Evolutionary conservation across 2,888 invertebrate species (phyloP).

Genomic region (Pachliopta kotzebuea): DNA sequence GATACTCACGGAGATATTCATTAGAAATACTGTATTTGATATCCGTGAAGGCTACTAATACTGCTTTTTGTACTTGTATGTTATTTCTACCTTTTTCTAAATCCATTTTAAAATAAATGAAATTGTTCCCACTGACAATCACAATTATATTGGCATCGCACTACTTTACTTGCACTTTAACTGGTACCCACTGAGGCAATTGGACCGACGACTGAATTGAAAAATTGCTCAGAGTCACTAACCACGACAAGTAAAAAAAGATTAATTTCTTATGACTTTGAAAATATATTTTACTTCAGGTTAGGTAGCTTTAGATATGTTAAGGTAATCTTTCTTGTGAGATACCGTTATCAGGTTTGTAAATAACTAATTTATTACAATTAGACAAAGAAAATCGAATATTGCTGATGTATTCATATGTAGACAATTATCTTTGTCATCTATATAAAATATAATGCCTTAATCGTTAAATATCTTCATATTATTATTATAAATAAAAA

Average conservation of each 20-base stretch:
- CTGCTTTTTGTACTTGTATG: conserved; percentile 57
- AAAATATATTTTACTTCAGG: neutral
- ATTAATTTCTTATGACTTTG: neutral
- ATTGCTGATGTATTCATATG: neutral
- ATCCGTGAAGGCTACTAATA: conserved; percentile 53
- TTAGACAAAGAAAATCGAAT: neutral
- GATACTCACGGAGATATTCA: conserved; percentile 34
- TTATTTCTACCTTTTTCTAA: conserved; percentile 58
- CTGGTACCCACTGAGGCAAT: conserved; percentile 6
- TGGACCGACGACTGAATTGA: conserved; percentile 24
- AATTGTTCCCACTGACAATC: neutral
- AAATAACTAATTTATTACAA: neutral
- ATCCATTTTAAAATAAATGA: conserved; percentile 51
- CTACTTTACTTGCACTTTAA: conserved; percentile 5
- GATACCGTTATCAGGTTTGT: conserved; percentile 11
- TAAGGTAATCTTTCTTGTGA: no score
- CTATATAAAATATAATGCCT: no score
- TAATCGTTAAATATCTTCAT: no score
- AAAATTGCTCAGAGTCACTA: conserved; percentile 23
- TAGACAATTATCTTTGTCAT: neutral
- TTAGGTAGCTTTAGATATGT: no score
- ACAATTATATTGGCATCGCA: neutral
- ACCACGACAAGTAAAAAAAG: conserved; percentile 14
- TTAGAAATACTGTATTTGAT: conserved; percentile 36
- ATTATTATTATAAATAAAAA: neutral